Evolutionary conservation across 2,797 vertebrate genomes (phyloP).

Genomic region (Pantherophis vulpinus): DNA sequence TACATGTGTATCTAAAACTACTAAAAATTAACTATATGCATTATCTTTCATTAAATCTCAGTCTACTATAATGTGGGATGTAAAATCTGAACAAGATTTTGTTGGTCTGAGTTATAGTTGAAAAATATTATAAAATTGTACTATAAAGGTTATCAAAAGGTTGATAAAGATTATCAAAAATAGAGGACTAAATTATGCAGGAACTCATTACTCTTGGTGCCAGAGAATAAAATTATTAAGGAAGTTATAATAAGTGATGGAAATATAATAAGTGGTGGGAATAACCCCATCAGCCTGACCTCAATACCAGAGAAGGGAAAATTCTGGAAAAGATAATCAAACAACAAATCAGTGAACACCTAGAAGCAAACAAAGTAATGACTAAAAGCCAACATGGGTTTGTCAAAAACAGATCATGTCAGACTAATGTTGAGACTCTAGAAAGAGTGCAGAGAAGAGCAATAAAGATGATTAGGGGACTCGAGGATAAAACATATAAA

Average conservation of each 20-base stretch:
- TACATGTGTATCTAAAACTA: slow-evolving; percentile 9
- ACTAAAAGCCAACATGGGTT: too few relatives aligned
- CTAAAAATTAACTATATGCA: background rate
- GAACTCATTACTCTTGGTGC: background rate
- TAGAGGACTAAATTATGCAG: background rate
- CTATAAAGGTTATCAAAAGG: background rate
- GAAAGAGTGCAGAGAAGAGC: too few relatives aligned
- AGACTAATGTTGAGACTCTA: too few relatives aligned
- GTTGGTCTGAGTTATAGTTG: background rate
- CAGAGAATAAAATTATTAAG: slow-evolving; percentile 12
- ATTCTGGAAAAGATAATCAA: too few relatives aligned
- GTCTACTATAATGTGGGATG: background rate
- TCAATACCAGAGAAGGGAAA: too few relatives aligned
- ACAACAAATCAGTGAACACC: too few relatives aligned
- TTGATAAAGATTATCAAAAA: background rate
- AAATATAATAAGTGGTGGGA: too few relatives aligned
- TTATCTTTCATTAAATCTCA: slow-evolving; percentile 5
- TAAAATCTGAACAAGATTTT: slow-evolving; percentile 7
- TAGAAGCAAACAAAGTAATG: too few relatives aligned
- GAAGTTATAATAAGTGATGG: slow-evolving; percentile 4
- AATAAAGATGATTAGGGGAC: too few relatives aligned
- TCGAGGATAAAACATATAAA: too few relatives aligned
- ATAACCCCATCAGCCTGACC: too few relatives aligned
- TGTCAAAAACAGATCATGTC: too few relatives aligned
- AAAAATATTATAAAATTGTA: background rate